These are phyloP conservation scores for Dreissena polymorpha DNA, from an alignment of 1,140 invertebrate genomes.

Conservation along the genomic window DNA sequence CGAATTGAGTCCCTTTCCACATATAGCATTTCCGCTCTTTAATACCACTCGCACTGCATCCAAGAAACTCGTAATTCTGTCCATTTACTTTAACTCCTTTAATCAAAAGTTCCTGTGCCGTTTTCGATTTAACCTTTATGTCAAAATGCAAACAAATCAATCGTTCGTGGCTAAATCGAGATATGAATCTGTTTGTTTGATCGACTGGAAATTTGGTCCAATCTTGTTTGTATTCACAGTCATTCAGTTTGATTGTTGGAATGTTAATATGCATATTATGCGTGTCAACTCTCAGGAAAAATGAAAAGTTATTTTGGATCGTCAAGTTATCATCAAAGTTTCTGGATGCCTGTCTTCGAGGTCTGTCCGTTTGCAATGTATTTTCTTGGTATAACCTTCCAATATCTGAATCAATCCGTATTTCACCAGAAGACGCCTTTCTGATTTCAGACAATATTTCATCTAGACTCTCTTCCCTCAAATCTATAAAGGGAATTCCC, in stretches of 20 bases:
- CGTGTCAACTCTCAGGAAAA: not conserved
- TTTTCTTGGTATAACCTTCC: no score
- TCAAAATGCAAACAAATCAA: slow-evolving; percentile 39
- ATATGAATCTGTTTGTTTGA: slow-evolving; percentile 45
- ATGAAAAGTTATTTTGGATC: slow-evolving; percentile 33
- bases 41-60: slow-evolving; percentile 44
- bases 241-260: slow-evolving; percentile 36
- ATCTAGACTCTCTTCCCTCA: not conserved
- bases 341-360: no score
- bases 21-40: slow-evolving; percentile 51
- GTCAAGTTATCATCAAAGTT: not conserved
- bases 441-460: not conserved
- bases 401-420: slow-evolving; percentile 2
- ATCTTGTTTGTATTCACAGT: slow-evolving; percentile 22
- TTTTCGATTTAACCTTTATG: slow-evolving; percentile 28
- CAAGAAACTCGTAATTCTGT: slow-evolving; percentile 30
- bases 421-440: slow-evolving; percentile 6
- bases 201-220: slow-evolving; percentile 26
- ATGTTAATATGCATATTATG: slow-evolving; percentile 23
- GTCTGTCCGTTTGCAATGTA: no score
- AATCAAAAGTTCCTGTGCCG: slow-evolving; percentile 37
- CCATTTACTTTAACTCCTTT: slow-evolving; percentile 43
- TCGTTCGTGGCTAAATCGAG: slow-evolving; percentile 18
- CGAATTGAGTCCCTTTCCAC: slow-evolving; percentile 26
- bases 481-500: slow-evolving; percentile 23